Percentiles rank a stretch among this genome's conserved stretches.
Evolutionary conservation across 2,113 vertebrate species (phyloP).

Genomic region (Engraulis encrasicolus): DNA sequence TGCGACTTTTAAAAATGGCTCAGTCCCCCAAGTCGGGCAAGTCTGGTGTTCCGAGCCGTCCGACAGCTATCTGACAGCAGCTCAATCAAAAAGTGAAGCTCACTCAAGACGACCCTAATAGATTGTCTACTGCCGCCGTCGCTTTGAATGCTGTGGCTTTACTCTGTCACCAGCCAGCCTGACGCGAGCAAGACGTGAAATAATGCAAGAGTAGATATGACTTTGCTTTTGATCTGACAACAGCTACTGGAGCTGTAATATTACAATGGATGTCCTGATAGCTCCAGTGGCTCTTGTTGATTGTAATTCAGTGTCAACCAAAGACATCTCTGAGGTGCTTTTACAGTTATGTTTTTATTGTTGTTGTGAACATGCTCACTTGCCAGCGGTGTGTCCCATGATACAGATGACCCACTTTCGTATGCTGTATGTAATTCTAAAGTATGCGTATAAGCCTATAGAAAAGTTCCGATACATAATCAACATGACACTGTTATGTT

Average conservation of each 20-base stretch:
- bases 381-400: too few species aligned
- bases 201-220: background rate
- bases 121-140: background rate
- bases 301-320: too few species aligned
- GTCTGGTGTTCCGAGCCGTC: background rate
- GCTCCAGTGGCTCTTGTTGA: background rate
- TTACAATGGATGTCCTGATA: background rate
- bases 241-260: background rate
- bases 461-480: background rate
- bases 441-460: background rate
- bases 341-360: background rate
- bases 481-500: background rate
- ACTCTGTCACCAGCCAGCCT: background rate
- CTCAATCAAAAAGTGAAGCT: background rate
- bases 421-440: too few species aligned
- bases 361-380: background rate
- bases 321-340: background rate
- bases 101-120: background rate
- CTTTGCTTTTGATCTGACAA: background rate
- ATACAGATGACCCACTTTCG: too few species aligned
- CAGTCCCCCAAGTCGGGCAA: background rate
- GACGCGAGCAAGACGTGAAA: background rate
- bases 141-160: background rate
- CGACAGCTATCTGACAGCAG: background rate
- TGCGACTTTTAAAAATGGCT: background rate